These are phyloP conservation scores for Tachuris rubrigastra DNA, from an alignment of 2,113 vertebrate species.

Conservation along the genomic window DNA sequence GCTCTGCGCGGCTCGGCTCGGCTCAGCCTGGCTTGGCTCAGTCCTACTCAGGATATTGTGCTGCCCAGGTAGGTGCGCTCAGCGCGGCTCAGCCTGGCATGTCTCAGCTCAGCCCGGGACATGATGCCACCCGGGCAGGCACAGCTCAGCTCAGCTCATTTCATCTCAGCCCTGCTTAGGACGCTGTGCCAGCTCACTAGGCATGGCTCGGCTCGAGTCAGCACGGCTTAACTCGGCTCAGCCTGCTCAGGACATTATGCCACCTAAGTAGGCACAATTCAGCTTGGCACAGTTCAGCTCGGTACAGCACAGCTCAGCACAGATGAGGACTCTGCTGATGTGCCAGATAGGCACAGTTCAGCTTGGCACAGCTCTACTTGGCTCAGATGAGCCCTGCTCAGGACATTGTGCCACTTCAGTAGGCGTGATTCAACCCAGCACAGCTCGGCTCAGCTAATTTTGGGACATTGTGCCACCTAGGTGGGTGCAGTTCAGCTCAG, in stretches of 20 bases:
- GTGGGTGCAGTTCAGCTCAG: not conserved
- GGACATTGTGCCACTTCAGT: not conserved
- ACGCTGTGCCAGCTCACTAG: not conserved
- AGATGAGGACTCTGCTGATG: not conserved
- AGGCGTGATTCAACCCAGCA: fast-evolving
- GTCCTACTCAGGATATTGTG: not conserved
- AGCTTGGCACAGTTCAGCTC: not conserved
- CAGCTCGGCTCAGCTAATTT: fast-evolving
- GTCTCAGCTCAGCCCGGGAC: not conserved
- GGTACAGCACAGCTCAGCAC: not conserved
- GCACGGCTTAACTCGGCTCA: not conserved
- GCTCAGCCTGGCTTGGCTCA: not conserved
- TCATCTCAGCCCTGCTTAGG: not conserved
- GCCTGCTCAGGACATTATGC: not conserved
- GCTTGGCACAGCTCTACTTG: not conserved
- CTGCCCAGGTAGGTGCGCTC: not conserved
- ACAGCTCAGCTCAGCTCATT: not conserved
- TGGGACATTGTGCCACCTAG: not conserved
- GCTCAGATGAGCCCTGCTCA: not conserved
- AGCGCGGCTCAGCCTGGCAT: not conserved
- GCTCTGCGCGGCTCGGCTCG: no score
- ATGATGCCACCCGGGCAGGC: not conserved
- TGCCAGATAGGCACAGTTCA: not conserved
- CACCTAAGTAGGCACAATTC: not conserved
- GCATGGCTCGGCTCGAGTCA: not conserved